Evolutionary conservation across 2,113 vertebrate species (phyloP), one percentile per base, ranked within the genome.

Genomic region (Danionella cerebrum): DNA sequence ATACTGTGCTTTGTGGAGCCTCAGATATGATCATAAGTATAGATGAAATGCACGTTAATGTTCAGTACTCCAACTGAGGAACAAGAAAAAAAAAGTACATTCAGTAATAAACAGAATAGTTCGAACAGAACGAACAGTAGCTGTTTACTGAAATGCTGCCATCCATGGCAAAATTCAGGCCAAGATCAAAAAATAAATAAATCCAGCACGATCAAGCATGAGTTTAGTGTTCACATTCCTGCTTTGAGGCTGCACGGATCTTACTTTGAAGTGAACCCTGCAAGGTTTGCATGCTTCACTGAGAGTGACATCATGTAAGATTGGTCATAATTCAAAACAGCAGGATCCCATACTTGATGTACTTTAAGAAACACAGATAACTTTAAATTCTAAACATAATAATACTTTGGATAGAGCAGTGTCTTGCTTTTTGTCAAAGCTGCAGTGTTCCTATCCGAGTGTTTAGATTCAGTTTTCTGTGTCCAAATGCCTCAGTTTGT

Each of bases 191-290:
- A n/a, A n/a, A n/a, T n/a, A n/a, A n/a, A n/a, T n/a, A n/a, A 57
- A 57, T 57, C 19, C 53, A 38, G 33, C 12, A 57, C n/a, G 16
- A 62, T 62, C 4, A 44, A 29, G 6, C 16, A 13, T 13, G 41
- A 33, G 16, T 1, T 8, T 14, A 41, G n/a, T 21, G 7, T 63
- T 33, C 59, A 45, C 59, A 63, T 63, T 63, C 59, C 42, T 47
- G 42, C 41, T 31, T 7, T 36, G 27, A 10, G 24, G 52, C 41
- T 67, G 38, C 10, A 27, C 29, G 57, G 65, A 47, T 38, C 53
- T 41, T 22, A 10, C 65, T 68, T 68, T 68, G 65, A 68, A 58
- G 65, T 67, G n/a, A n/a, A n/a, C n/a, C 50, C 14, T 14, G 36
- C 19, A 25, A 36, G 18, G 19, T 51, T 50, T 18, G 10, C 41